phyloP scores from a whole-genome alignment of 2,797 vertebrate species.

The Spatula clypeata region DNA sequence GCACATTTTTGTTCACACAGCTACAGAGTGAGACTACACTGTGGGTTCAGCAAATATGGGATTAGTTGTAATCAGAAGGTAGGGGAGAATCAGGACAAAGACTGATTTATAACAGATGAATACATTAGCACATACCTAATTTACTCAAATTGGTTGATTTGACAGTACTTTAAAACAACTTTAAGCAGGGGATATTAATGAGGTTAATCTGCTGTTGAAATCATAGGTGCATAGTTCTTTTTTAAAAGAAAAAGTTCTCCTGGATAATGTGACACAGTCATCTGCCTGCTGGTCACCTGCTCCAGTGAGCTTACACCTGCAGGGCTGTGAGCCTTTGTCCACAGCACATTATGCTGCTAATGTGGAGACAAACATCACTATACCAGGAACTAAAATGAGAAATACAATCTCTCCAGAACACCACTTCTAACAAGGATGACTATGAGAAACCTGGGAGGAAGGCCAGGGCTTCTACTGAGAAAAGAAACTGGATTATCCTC shows the following conservation, averaged over 20 bases:
- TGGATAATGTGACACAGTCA: background rate
- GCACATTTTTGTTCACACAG: background rate
- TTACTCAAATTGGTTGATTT: background rate
- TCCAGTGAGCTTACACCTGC: background rate
- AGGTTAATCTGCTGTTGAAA: background rate
- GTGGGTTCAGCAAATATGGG: background rate
- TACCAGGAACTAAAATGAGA: background rate
- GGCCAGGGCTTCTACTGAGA: background rate
- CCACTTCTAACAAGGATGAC: background rate
- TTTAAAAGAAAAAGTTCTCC: background rate
- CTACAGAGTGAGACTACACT: background rate
- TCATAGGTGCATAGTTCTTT: background rate
- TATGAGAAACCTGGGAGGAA: background rate
- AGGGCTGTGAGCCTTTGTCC: background rate
- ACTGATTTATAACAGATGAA: background rate
- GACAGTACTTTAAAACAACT: background rate
- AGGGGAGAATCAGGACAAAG: background rate
- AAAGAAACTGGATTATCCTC: background rate
- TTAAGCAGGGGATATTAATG: background rate
- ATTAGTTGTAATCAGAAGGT: background rate
- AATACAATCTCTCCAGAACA: background rate
- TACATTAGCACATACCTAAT: background rate
- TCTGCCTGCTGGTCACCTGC: background rate
- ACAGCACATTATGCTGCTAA: rapidly evolving
- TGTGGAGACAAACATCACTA: background rate